phyloP scores from a whole-genome alignment of 2,113 vertebrate genomes.

The Pseudopodoces humilis region DNA sequence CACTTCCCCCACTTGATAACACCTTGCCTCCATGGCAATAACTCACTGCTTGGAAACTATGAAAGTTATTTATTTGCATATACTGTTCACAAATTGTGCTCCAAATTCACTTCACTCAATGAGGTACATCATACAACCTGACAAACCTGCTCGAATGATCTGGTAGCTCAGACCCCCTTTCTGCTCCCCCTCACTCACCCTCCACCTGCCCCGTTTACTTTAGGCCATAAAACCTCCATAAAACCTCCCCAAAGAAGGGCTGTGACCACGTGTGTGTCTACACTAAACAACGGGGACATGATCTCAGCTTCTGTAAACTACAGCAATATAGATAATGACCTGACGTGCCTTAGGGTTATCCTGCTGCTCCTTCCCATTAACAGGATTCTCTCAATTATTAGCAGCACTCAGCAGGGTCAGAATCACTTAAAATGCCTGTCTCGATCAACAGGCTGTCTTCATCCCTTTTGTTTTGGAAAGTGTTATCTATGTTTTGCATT shows the following conservation, averaged over 20 bases:
- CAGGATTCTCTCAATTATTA: background rate
- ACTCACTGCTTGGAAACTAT: background rate
- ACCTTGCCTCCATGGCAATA: background rate
- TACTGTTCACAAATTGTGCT: background rate
- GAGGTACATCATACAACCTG: background rate
- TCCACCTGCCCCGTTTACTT: background rate
- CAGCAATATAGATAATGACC: background rate
- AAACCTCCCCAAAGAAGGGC: background rate
- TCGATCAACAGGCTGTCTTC: background rate
- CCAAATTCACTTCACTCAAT: fast-evolving
- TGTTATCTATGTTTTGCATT: background rate
- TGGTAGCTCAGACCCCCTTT: fast-evolving
- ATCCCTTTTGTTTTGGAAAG: background rate
- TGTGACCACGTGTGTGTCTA: background rate
- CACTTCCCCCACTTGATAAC: background rate
- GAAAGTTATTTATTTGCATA: background rate
- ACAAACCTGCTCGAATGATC: fast-evolving
- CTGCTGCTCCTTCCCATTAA: background rate
- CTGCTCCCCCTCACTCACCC: background rate
- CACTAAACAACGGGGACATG: background rate
- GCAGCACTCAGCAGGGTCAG: background rate
- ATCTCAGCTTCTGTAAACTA: background rate
- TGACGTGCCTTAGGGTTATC: background rate
- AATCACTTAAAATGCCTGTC: background rate
- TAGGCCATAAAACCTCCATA: background rate